These are phyloP conservation scores for Gila robusta DNA, from an alignment of 2,797 vertebrate genomes.

Conservation along the genomic window DNA sequence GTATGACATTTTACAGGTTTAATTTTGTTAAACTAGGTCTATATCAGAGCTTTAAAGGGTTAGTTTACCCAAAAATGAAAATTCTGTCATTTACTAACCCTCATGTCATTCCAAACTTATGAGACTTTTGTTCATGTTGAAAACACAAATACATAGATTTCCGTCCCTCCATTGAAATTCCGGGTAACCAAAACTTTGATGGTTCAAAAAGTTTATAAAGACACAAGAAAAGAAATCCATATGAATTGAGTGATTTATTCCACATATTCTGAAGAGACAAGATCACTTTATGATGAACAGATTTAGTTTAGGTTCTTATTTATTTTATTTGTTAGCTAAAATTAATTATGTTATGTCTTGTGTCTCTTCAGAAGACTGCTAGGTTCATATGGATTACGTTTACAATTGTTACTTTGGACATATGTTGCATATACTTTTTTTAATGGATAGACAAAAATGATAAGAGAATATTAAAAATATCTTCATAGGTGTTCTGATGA, in stretches of 20 bases:
- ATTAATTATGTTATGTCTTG: neutral
- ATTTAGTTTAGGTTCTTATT: neutral
- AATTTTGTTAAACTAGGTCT: neutral
- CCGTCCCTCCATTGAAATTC: neutral
- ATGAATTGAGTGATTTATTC: neutral
- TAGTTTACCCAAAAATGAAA: neutral
- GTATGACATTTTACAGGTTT: neutral
- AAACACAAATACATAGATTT: neutral
- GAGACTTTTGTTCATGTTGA: neutral
- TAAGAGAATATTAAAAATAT: neutral
- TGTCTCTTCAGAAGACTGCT: neutral
- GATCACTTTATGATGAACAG: neutral
- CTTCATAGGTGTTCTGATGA: neutral
- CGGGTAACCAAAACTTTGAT: neutral
- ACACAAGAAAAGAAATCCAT: neutral
- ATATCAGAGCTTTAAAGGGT: neutral
- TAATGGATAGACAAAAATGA: neutral
- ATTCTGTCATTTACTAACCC: neutral
- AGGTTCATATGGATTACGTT: neutral
- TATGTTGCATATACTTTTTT: neutral
- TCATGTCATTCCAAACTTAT: neutral
- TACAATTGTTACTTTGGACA: neutral
- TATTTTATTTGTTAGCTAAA: neutral
- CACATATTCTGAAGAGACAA: neutral
- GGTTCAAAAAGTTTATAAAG: neutral